Evolutionary conservation across 2,888 invertebrate genomes (phyloP), one percentile per base, ranked within the genome.

Genomic region (Fragum fragum): DNA sequence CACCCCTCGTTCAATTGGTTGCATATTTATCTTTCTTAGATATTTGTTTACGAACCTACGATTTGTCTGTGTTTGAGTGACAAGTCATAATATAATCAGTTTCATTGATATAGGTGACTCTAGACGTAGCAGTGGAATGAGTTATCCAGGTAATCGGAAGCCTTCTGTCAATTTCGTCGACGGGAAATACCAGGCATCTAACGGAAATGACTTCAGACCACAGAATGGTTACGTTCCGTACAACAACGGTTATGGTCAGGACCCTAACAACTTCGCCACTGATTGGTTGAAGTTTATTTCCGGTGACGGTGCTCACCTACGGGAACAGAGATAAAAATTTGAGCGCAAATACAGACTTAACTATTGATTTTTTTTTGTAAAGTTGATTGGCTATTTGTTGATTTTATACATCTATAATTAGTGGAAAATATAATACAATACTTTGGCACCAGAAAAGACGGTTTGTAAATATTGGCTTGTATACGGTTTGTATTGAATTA

Each of bases 251-350:
- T 83, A 83, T 70, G 83, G 83, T 7, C 73, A 78, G 28, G 83
- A 83, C 36, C 83, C 83, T 3, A 69, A 66, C 47, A 83, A 83
- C 69, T 83, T 88, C 42, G 81, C 87, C 21, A 83, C 78, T 47
- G 86, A 83, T n/a, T 88, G 88, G 88, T 68, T 86, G 57, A 85
- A 79, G 32, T 77, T 88, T 32, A 76, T 88, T 2, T 72, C 87
- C 3, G 78, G 81, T 6, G 88, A 88, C 47, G 87, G 88, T 0
- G 80, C 73, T 0, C 88, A 88, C 66, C 73, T 87, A 26, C 72
- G 88, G 59, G 88, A 88, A 68, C 88, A 87, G 39, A 74, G 83
- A 59, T 83, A 76, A 47, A 21, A 6, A 21, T n/a, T n/a, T n/a
- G n/a, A n/a, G n/a, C n/a, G n/a, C n/a, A n/a, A n/a, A n/a, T n/a